Evolutionary conservation across 2,113 vertebrate genomes (phyloP).

Genomic region (Chroicocephalus ridibundus): DNA sequence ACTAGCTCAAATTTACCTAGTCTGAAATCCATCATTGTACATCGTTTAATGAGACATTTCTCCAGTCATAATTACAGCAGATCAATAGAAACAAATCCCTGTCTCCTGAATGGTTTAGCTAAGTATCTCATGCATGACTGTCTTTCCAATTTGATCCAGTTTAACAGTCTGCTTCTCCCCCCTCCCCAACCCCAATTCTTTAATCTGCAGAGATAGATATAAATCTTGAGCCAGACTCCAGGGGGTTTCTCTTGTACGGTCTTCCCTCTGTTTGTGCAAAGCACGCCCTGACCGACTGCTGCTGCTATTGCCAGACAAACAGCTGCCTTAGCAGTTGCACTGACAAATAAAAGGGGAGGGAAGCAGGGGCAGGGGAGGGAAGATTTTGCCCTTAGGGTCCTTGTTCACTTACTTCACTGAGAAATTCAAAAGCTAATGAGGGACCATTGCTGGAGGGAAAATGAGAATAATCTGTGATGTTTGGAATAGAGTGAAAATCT

Average conservation of each 20-base stretch:
- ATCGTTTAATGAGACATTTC: slow-evolving; percentile 37
- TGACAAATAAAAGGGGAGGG: background rate
- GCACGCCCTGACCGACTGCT: background rate
- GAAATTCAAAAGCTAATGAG: background rate
- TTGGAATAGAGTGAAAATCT: slow-evolving; percentile 23
- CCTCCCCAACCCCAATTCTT: background rate
- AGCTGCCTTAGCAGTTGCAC: slow-evolving; percentile 15
- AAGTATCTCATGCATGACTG: slow-evolving; percentile 60
- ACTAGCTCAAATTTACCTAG: background rate
- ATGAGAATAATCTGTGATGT: background rate
- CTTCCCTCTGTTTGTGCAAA: background rate
- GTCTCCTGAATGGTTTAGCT: slow-evolving; percentile 63
- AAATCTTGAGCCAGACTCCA: slow-evolving; percentile 48
- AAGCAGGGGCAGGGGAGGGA: background rate
- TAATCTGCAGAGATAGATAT: slow-evolving; percentile 55
- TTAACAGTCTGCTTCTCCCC: slow-evolving; percentile 41
- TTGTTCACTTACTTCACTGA: background rate
- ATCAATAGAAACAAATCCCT: slow-evolving; percentile 65
- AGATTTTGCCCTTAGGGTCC: background rate
- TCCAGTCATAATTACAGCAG: slow-evolving; percentile 40
- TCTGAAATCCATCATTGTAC: slow-evolving; percentile 24
- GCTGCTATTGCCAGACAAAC: slow-evolving; percentile 18
- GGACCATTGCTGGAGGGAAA: background rate
- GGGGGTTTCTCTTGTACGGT: background rate
- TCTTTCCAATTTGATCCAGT: slow-evolving; percentile 59